These are phyloP conservation scores for Cherax destructor DNA, from an alignment of 1,140 invertebrate species.

Conservation along the genomic window DNA sequence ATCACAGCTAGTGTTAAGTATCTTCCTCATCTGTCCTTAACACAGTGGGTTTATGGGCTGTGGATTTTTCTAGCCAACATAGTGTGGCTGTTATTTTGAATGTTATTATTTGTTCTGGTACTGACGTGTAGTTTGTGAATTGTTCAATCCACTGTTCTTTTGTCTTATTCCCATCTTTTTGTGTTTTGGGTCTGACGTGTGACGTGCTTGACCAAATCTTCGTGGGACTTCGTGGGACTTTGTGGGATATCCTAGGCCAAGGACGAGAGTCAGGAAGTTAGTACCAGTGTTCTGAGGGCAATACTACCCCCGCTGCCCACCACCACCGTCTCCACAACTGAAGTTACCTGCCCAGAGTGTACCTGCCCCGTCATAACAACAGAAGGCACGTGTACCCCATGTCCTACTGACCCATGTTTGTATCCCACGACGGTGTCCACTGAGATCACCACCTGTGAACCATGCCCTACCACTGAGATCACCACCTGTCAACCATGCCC, in stretches of 20 bases:
- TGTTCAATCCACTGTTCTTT: too few relatives aligned
- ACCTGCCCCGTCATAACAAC: neutral
- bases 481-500: neutral
- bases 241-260: neutral
- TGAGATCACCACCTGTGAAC: neutral
- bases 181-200: neutral
- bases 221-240: too few relatives aligned
- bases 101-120: too few relatives aligned
- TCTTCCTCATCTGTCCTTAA: too few relatives aligned
- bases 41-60: too few relatives aligned
- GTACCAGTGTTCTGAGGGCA: neutral
- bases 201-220: too few relatives aligned
- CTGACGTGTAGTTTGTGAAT: too few relatives aligned
- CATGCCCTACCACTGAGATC: neutral
- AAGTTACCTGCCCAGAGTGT: neutral
- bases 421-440: neutral
- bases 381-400: neutral
- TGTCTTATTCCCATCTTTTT: neutral
- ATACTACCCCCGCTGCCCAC: neutral
- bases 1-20: too few relatives aligned
- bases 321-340: conserved; percentile 4
- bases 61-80: too few relatives aligned
- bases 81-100: too few relatives aligned
- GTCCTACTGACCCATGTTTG: neutral
- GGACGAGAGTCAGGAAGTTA: neutral